Evolutionary conservation across 2,113 vertebrate species (phyloP).

Genomic region (Pelusios castaneus): DNA sequence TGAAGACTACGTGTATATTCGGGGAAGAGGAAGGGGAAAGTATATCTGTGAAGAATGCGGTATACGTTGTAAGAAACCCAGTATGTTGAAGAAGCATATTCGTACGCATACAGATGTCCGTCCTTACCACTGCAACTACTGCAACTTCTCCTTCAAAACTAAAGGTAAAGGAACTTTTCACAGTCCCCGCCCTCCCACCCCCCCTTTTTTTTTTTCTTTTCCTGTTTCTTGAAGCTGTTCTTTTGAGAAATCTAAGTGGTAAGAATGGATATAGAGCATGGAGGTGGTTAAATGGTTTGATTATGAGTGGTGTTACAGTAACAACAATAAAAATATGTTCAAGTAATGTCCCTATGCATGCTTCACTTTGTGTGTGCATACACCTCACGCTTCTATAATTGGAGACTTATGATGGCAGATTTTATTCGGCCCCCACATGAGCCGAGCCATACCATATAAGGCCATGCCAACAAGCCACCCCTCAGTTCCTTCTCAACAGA

Average conservation of each 20-base stretch:
- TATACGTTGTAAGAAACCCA: slow-evolving; percentile 98
- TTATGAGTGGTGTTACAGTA: neutral
- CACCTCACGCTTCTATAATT: neutral
- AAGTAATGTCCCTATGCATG: neutral
- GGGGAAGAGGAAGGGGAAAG: slow-evolving; percentile 95
- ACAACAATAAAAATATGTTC: neutral
- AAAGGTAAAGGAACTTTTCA: slow-evolving; percentile 83
- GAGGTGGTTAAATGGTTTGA: neutral
- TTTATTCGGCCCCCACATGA: neutral
- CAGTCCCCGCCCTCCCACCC: too few relatives aligned
- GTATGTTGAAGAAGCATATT: slow-evolving; percentile 99
- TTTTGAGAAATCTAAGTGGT: neutral
- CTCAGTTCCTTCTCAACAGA: neutral
- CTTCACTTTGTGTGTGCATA: neutral
- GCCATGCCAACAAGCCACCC: neutral
- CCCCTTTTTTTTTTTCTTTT: neutral
- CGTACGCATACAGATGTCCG: slow-evolving; percentile 97
- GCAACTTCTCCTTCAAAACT: slow-evolving; percentile 99
- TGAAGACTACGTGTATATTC: slow-evolving; percentile 97
- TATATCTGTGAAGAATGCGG: slow-evolving; percentile 99
- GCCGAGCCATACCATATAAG: neutral
- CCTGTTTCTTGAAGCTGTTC: neutral
- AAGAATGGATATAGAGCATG: neutral
- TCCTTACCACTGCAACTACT: slow-evolving; percentile 95
- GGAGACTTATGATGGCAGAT: neutral